Evolutionary conservation across 2,113 vertebrate genomes (phyloP), one percentile per base, ranked within the genome.

Genomic region (Chiloscyllium plagiosum): DNA sequence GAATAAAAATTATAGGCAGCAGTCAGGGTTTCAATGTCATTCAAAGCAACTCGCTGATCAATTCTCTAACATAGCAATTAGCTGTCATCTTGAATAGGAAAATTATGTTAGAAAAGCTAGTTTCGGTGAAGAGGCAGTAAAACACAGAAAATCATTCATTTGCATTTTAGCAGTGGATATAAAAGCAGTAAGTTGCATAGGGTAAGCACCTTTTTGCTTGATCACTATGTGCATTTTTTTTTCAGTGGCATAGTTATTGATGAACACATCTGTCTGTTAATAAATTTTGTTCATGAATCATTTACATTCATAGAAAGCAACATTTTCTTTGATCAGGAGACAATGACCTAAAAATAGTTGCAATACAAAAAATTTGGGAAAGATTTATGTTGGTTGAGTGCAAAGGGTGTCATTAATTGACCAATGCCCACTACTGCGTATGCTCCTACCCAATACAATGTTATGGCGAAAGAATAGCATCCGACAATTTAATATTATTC

Each of bases 141-240:
- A 95, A 69, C 10, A 72, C 52, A 61, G 3, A 72, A 95, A 72
- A 15, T 3, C 68, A 95, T 72, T 52, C 72, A 26, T 50, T 50
- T 37, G 89, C 66, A 50, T 72, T 94, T 95, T 95, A 95, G 42
- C 65, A 17, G 93, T 12, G 70, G 42, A 95, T 72, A 65, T 95
- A 50, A 47, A 95, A 29, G 24, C 68, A 95, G 29, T 72, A 93
- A 93, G 65, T 61, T 66, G 37, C 65, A 61, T 89, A n/a, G 37
- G 17, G 33, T 37, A 66, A 37, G 19, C 89, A 93, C 33, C 89
- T n/a, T 93, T 93, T 66, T 42, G 37, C 37, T 37, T 66, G 17
- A 93, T 93, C n/a, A 17, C 15, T 66, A 66, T 61, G 66, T 93
- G 61, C 33, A 66, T 6, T n/a, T 17, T 93, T 56, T 26, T 33